Evolutionary conservation across 1,140 invertebrate genomes (phyloP), one percentile per base, ranked within the genome.

Genomic region (Trachelipus rathkii): DNA sequence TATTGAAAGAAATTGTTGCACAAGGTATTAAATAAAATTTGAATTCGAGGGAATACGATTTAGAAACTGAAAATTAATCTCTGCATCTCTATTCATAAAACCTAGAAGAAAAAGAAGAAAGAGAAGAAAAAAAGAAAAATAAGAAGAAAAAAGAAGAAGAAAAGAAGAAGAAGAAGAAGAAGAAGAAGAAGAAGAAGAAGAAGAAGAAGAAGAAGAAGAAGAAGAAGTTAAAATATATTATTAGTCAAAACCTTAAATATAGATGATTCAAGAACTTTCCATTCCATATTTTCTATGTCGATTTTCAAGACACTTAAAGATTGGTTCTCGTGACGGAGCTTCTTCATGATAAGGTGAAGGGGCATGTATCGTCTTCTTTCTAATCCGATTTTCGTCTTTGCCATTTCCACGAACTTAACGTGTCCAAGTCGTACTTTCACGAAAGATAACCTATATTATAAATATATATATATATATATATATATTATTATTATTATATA

Each of bases 381-480:
- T 43, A 13, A 45, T 43, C 73, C 73, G 10, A 23, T 68, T 9
- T 60, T 60, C 24, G 53, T 60, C 10, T 60, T 24, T 0, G 67
- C 53, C 11, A 75, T 68, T 15, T 33, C 10, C 11, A 75, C 11
- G 13, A 60, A 11, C 19, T 67, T 75, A 7, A 60, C 69, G 60
- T 43, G 68, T 19, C 73, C 73, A 33, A 75, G 33, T 15, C 73
- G 23, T 15, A 75, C 73, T 67, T 75, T 75, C 2, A 75, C 23
- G 24, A 75, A 75, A 11, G 66, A 45, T 0, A 75, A 44, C 33
- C 73, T 75, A 53, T 23, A 24, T n/a, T n/a, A n/a, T n/a, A n/a
- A n/a, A 73, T 11, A 43, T 46, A n/a, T 23, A 66, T 23, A 66
- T 66, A n/a, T n/a, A n/a, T 33, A 33, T 33, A 33, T 33, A 33